These are phyloP conservation scores for Drosophila mayri DNA, from an alignment of 1,140 invertebrate species.

Conservation along the genomic window DNA sequence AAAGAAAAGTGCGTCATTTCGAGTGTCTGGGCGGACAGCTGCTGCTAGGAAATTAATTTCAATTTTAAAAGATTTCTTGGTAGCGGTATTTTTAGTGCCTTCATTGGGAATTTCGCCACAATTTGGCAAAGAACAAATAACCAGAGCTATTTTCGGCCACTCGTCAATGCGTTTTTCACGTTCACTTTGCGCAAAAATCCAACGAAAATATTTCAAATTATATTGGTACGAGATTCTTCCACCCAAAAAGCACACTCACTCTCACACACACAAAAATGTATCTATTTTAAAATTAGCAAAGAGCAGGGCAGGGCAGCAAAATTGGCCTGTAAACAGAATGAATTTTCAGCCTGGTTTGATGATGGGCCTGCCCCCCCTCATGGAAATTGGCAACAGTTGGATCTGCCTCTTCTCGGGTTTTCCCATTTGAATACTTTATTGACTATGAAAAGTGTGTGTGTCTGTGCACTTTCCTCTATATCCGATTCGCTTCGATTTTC, in stretches of 20 bases:
- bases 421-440: conserved; percentile 49
- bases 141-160: conserved; percentile 30
- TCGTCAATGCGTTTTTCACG: conserved; percentile 67
- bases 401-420: conserved; percentile 15
- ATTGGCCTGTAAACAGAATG: conserved; percentile 68
- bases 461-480: conserved; percentile 25
- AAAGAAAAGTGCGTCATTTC: conserved; percentile 41
- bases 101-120: conserved; percentile 72
- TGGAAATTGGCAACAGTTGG: conserved; percentile 73
- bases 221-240: conserved; percentile 28
- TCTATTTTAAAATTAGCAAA: conserved; percentile 71
- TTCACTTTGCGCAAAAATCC: conserved; percentile 51
- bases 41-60: neutral
- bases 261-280: neutral
- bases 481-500: conserved; percentile 32
- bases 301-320: conserved; percentile 24
- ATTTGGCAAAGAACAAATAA: conserved; percentile 48
- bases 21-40: conserved; percentile 18
- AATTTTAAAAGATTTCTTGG: conserved; percentile 17
- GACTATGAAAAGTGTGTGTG: conserved; percentile 21
- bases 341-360: conserved; percentile 39
- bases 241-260: neutral
- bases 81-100: conserved; percentile 36
- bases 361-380: conserved; percentile 18
- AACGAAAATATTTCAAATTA: conserved; percentile 46